phyloP scores from a whole-genome alignment of 2,797 vertebrate species.

The Cygnus olor region DNA sequence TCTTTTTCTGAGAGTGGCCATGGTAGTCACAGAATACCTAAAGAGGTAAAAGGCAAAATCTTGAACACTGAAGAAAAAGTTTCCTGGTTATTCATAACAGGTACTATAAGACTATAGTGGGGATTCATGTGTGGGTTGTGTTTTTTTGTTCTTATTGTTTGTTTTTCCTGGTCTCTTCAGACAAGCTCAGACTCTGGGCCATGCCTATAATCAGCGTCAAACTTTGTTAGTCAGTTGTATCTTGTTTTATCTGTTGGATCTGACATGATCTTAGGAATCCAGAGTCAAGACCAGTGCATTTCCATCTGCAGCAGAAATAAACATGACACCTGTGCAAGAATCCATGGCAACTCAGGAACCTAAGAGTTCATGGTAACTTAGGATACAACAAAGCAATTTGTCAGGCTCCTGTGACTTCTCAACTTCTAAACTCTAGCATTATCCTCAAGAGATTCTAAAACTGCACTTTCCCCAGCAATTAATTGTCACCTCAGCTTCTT shows the following conservation, averaged over 20 bases:
- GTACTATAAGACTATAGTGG: not conserved
- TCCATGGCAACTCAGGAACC: constrained; percentile 32
- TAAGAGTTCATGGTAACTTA: not conserved
- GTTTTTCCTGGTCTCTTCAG: not conserved
- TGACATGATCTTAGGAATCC: constrained; percentile 20
- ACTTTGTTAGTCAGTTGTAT: not conserved
- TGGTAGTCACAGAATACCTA: constrained; percentile 97
- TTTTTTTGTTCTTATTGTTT: not conserved
- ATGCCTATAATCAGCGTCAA: constrained; percentile 15
- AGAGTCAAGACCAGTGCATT: not conserved
- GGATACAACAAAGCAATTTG: not conserved
- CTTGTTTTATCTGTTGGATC: constrained; percentile 28
- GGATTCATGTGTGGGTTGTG: not conserved
- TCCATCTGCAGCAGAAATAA: constrained; percentile 22
- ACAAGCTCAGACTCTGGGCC: not conserved
- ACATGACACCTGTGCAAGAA: constrained; percentile 23
- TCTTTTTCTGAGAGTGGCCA: constrained; percentile 94
- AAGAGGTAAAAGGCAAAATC: not conserved
- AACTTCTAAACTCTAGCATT: not conserved
- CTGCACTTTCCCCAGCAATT: constrained; percentile 14
- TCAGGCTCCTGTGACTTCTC: not conserved
- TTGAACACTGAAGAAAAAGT: not conserved
- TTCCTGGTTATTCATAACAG: not conserved
- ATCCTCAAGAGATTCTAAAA: constrained; percentile 8
- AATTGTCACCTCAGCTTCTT: not conserved